A percentile compares a stretch with the other conserved stretches of the same genome.
phyloP scores from a whole-genome alignment of 2,797 vertebrate species.

The Tamandua tetradactyla region DNA sequence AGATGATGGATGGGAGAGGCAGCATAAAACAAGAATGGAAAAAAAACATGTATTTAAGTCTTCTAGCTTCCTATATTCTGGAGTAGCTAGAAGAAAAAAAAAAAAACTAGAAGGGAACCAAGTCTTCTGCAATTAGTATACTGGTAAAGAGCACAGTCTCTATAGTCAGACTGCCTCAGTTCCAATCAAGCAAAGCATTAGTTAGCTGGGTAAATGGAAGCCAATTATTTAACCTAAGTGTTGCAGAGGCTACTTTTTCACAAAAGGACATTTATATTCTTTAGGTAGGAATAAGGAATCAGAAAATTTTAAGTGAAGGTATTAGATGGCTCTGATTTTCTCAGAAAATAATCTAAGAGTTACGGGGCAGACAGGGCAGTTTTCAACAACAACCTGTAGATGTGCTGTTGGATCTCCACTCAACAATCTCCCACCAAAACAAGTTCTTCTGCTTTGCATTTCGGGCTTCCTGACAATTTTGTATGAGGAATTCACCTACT shows the following conservation, averaged over 20 bases:
- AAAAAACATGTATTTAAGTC: too few relatives aligned
- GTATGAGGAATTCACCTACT: neutral
- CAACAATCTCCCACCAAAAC: neutral
- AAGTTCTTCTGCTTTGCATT: neutral
- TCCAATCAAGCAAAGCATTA: too few relatives aligned
- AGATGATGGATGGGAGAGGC: too few relatives aligned
- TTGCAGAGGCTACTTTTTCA: slow-evolving; percentile 19
- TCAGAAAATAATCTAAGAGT: neutral
- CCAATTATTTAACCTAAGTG: too few relatives aligned
- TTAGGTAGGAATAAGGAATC: neutral
- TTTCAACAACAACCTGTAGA: neutral
- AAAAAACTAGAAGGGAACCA: too few relatives aligned
- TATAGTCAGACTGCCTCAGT: too few relatives aligned
- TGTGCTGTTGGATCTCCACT: neutral
- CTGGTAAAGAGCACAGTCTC: too few relatives aligned
- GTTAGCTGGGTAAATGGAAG: too few relatives aligned
- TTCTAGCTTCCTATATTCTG: too few relatives aligned
- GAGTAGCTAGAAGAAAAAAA: too few relatives aligned
- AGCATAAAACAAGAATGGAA: too few relatives aligned
- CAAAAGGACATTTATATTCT: slow-evolving; percentile 5
- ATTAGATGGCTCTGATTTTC: slow-evolving; percentile 20
- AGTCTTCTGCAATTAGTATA: too few relatives aligned
- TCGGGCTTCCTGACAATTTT: neutral
- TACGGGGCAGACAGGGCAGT: neutral
- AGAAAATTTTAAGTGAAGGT: slow-evolving; percentile 10